phyloP scores from a whole-genome alignment of 2,888 invertebrate genomes.

The Cerastis rubricosa region DNA sequence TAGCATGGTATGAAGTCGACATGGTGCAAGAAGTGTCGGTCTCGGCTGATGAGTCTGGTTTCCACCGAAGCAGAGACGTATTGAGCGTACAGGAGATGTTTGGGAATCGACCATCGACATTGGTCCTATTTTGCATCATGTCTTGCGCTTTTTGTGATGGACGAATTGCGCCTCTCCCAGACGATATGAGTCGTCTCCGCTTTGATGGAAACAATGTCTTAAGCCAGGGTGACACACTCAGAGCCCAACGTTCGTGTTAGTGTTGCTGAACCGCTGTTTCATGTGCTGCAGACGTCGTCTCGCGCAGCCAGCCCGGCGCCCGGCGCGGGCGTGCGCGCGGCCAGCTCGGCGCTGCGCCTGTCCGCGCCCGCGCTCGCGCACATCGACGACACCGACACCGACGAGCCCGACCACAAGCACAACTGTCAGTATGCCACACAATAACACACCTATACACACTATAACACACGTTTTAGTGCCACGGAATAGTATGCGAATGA shows the following conservation, averaged over 20 bases:
- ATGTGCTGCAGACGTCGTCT: conserved; percentile 30
- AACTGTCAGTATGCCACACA: conserved; percentile 78
- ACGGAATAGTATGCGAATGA: conserved; percentile 28
- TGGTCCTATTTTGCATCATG: neutral
- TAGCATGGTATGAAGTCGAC: neutral
- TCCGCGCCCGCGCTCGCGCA: conserved; percentile 88
- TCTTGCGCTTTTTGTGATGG: neutral
- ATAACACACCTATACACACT: neutral
- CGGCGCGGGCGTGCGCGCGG: conserved; percentile 24
- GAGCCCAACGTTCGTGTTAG: neutral
- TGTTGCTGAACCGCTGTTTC: neutral
- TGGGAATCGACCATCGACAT: neutral
- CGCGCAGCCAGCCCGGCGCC: conserved; percentile 30
- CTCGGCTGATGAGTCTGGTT: neutral
- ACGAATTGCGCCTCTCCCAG: neutral
- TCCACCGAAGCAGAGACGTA: neutral
- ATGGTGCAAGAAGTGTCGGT: neutral
- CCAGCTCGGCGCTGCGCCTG: conserved; percentile 69
- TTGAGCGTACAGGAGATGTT: neutral
- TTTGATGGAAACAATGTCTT: neutral
- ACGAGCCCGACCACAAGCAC: conserved; percentile 82
- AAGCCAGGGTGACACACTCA: neutral
- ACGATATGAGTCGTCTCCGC: neutral
- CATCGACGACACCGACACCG: conserved; percentile 92
- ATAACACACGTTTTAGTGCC: neutral